Evolutionary conservation across 2,797 vertebrate species (phyloP).

Genomic region (Channa striata): DNA sequence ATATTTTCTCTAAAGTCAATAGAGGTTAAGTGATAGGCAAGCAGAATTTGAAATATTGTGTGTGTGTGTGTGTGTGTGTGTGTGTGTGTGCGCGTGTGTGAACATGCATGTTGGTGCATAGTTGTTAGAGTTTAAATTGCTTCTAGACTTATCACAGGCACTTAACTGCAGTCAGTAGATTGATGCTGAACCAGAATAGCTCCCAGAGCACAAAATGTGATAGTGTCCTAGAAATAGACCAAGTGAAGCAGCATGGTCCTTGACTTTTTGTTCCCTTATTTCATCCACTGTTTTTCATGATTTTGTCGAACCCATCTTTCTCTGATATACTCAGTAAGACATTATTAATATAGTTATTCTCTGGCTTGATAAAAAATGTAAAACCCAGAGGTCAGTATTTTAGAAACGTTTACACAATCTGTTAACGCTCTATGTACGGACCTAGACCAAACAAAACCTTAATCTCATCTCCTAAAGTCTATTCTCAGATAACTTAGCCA

Average conservation of each 20-base stretch:
- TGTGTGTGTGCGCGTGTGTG: constrained; percentile 20
- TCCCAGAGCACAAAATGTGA: constrained; percentile 74
- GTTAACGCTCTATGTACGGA: neutral
- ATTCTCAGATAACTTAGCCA: neutral
- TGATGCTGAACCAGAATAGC: constrained; percentile 82
- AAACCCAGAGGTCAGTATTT: neutral
- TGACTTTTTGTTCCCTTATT: constrained; percentile 32
- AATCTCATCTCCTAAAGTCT: neutral
- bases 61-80: constrained; percentile 14
- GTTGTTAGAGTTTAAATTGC: constrained; percentile 56
- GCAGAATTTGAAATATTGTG: neutral
- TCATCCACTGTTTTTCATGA: constrained; percentile 37
- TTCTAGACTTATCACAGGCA: constrained; percentile 62
- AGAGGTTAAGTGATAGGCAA: too few relatives aligned
- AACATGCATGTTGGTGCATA: constrained; percentile 14
- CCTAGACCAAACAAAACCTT: constrained; percentile 18
- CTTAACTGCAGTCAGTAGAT: constrained; percentile 79
- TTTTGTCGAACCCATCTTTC: constrained; percentile 14
- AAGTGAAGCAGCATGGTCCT: constrained; percentile 46
- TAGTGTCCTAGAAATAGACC: constrained; percentile 82
- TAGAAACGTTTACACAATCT: neutral
- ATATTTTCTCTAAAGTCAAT: too few relatives aligned
- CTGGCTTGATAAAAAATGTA: neutral
- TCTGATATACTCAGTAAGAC: neutral
- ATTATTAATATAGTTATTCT: neutral